A percentile compares a stretch with the other conserved stretches of the same genome.
Evolutionary conservation across 2,113 vertebrate genomes (phyloP).

Genomic region (Lathamus discolor): DNA sequence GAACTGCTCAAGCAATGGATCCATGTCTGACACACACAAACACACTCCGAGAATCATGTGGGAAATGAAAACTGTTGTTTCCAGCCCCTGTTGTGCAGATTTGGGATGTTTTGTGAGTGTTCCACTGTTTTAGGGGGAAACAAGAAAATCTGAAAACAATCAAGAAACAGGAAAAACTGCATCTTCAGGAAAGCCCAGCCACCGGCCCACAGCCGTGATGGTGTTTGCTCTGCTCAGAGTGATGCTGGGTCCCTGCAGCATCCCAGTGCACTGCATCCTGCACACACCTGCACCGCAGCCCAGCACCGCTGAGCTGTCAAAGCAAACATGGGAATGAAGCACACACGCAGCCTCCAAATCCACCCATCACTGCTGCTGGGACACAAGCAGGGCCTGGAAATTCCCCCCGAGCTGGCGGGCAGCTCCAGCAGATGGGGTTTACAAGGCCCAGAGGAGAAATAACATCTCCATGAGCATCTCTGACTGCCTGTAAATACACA

Average conservation of each 20-base stretch:
- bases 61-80: background rate
- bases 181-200: background rate
- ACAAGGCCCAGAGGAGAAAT: background rate
- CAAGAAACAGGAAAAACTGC: background rate
- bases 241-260: background rate
- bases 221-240: background rate
- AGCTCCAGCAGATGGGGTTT: slow-evolving; percentile 51
- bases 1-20: background rate
- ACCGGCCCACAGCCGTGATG: accelerated
- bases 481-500: background rate
- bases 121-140: no score
- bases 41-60: accelerated
- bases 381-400: background rate
- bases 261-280: background rate
- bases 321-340: background rate
- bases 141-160: accelerated
- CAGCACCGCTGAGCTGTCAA: background rate
- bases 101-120: background rate
- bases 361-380: background rate
- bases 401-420: background rate
- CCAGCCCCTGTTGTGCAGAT: background rate
- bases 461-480: background rate
- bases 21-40: background rate
- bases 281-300: background rate
- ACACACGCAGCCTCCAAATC: background rate